Evolutionary conservation across 2,113 vertebrate species (phyloP).

Genomic region (Cololabis saira): DNA sequence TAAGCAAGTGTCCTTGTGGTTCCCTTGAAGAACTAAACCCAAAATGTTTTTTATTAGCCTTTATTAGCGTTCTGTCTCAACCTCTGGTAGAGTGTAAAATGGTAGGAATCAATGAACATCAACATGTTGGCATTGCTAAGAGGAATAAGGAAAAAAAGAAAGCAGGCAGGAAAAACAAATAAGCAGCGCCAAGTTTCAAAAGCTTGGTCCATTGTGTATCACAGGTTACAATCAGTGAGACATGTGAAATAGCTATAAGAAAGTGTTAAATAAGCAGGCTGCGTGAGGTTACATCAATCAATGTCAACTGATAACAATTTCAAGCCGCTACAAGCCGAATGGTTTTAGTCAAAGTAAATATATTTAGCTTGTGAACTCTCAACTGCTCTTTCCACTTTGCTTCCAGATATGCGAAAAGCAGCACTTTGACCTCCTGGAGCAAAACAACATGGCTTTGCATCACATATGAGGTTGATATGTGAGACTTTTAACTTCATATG

Average conservation of each 20-base stretch:
- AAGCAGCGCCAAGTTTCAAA: constrained; percentile 29
- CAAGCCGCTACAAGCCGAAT: constrained; percentile 8
- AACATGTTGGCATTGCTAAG: constrained; percentile 51
- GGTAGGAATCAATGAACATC: constrained; percentile 60
- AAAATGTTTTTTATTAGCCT: constrained; percentile 51
- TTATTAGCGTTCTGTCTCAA: constrained; percentile 32
- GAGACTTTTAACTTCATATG: constrained; percentile 11
- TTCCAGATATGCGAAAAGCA: too few species aligned
- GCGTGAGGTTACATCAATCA: constrained; percentile 24
- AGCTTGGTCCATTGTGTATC: constrained; percentile 31
- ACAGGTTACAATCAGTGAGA: constrained; percentile 62
- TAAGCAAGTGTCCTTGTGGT: constrained; percentile 2
- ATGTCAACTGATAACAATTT: constrained; percentile 30
- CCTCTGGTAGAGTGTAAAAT: constrained; percentile 40
- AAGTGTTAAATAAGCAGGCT: constrained; percentile 10
- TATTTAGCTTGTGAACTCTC: too few species aligned
- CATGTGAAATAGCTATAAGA: background rate
- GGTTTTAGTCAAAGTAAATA: too few species aligned
- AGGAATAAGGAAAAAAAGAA: constrained; percentile 36
- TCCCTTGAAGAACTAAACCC: constrained; percentile 15
- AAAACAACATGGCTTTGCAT: background rate
- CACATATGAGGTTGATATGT: constrained; percentile 12
- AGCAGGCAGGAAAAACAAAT: constrained; percentile 41
- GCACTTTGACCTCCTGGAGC: background rate
- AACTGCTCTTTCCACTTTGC: too few species aligned